Conservation (phyloP, 2,888 invertebrate genomes). For the Acleris cristana region DNA sequence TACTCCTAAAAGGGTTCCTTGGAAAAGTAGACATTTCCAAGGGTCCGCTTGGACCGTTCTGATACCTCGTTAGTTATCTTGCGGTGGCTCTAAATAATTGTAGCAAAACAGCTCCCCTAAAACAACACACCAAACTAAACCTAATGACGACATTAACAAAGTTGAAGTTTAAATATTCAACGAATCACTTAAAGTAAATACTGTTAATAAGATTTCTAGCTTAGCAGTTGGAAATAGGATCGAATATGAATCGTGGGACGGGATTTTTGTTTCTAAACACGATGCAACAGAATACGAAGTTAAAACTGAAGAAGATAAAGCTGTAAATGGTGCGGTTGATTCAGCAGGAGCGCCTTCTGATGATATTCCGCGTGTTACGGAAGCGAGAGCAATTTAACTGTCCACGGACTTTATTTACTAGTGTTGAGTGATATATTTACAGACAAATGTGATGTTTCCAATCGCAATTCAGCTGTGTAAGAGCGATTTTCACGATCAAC, state of each 20-base stretch:
- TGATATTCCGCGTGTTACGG: constrained; percentile 60
- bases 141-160: constrained; percentile 41
- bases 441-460: constrained; percentile 66
- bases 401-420: constrained; percentile 65
- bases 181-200: constrained; percentile 15
- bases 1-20: constrained; percentile 66
- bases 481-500: constrained; percentile 48
- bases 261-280: constrained; percentile 46
- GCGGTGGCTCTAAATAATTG: constrained; percentile 75
- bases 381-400: constrained; percentile 71
- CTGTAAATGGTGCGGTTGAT: constrained; percentile 40
- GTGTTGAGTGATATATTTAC: constrained; percentile 71
- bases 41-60: constrained; percentile 65
- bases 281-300: constrained; percentile 44
- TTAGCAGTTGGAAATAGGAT: constrained; percentile 60
- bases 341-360: constrained; percentile 42
- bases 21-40: constrained; percentile 72
- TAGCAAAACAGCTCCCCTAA: constrained; percentile 56
- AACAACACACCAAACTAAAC: constrained; percentile 41
- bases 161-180: constrained; percentile 42
- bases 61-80: constrained; percentile 80
- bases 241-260: constrained; percentile 51
- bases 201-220: constrained; percentile 57
- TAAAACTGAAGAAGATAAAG: constrained; percentile 40
- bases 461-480: constrained; percentile 53